Percentiles rank a stretch among this genome's conserved stretches.
phyloP scores from a whole-genome alignment of 2,888 invertebrate species.

The Spodoptera littoralis region DNA sequence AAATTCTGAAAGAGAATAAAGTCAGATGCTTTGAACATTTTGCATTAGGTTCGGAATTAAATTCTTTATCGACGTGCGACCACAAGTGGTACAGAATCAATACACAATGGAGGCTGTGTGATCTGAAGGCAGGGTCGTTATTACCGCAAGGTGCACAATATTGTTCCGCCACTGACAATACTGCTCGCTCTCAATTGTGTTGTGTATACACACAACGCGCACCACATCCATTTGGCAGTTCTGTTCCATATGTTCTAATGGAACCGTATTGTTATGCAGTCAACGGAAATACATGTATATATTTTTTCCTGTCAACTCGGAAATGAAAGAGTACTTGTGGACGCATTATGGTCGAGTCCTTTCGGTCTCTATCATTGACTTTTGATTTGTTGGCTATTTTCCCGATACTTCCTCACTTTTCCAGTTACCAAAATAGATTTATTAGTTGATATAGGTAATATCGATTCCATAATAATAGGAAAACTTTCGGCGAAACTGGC shows the following conservation, averaged over 20 bases:
- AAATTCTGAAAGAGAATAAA: conserved; percentile 22
- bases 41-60: conserved; percentile 8
- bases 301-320: conserved; percentile 23
- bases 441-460: conserved; percentile 1
- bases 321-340: conserved; percentile 37
- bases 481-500: not conserved
- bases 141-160: conserved; percentile 51
- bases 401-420: conserved; percentile 1
- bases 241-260: conserved; percentile 39
- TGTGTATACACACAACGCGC: conserved; percentile 22
- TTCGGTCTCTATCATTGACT: conserved; percentile 11
- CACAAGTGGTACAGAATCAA: conserved; percentile 38
- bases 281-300: conserved; percentile 31
- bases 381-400: conserved; percentile 19
- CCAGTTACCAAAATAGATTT: not conserved
- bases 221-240: conserved; percentile 47
- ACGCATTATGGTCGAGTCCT: conserved; percentile 9
- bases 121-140: conserved; percentile 28
- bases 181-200: conserved; percentile 22
- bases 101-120: conserved; percentile 34
- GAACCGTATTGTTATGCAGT: conserved; percentile 46
- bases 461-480: not conserved
- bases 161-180: conserved; percentile 31
- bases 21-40: conserved; percentile 10
- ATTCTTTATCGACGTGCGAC: conserved; percentile 13